Evolutionary conservation across 2,888 invertebrate genomes (phyloP).

Genomic region (Rhogogaster chlorosoma): DNA sequence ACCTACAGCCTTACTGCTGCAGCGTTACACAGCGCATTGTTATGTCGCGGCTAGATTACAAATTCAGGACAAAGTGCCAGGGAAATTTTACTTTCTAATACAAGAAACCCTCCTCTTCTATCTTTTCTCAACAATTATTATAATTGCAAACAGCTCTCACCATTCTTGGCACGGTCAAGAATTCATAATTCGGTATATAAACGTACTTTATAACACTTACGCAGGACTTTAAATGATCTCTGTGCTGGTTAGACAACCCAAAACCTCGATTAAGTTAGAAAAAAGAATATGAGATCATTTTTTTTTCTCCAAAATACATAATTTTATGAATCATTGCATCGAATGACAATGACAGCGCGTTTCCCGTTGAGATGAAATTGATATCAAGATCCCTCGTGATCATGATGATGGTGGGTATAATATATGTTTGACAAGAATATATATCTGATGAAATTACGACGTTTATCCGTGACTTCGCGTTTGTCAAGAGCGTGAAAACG

Average conservation of each 20-base stretch:
- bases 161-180: not conserved
- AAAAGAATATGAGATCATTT: no score
- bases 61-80: constrained; percentile 11
- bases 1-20: not conserved
- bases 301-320: not conserved
- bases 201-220: not conserved
- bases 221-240: not conserved
- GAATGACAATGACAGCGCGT: not conserved
- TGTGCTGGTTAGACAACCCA: not conserved
- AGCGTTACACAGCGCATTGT: not conserved
- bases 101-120: not conserved
- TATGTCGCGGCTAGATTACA: not conserved
- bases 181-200: not conserved
- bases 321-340: not conserved
- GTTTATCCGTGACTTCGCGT: not conserved
- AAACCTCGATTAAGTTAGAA: not conserved
- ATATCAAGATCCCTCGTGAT: not conserved
- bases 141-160: not conserved
- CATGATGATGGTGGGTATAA: not conserved
- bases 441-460: constrained; percentile 9
- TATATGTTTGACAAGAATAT: not conserved
- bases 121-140: not conserved
- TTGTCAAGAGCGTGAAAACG: constrained; percentile 8
- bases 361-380: not conserved
- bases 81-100: constrained; percentile 15